phyloP scores from a whole-genome alignment of 2,797 vertebrate genomes.

The Myripristis murdjan region DNA sequence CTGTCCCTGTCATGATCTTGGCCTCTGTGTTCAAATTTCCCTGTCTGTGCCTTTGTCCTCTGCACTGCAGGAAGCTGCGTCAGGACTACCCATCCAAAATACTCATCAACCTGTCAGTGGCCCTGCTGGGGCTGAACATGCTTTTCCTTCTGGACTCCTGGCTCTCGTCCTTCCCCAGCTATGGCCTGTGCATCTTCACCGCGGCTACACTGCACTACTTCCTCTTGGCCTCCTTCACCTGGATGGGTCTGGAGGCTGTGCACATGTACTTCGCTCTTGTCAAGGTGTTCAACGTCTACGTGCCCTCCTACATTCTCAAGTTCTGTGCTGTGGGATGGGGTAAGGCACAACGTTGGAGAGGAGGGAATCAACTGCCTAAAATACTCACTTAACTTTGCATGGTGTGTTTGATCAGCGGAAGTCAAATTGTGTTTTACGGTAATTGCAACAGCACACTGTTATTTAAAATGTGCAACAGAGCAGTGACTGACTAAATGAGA shows the following conservation, averaged over 20 bases:
- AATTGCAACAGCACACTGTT: no score
- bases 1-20: neutral
- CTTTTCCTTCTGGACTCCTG: constrained; percentile 89
- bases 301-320: constrained; percentile 91
- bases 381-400: no score
- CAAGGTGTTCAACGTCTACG: constrained; percentile 93
- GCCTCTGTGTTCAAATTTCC: neutral
- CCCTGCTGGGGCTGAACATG: constrained; percentile 89
- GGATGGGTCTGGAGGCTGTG: constrained; percentile 93
- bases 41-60: neutral
- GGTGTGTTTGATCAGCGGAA: no score
- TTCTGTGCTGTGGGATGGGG: constrained; percentile 92
- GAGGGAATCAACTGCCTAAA: no score
- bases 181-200: constrained; percentile 84
- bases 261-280: constrained; percentile 93
- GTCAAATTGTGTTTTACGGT: no score
- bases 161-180: constrained; percentile 85
- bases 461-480: no score
- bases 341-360: constrained; percentile 72
- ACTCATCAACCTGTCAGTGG: constrained; percentile 89
- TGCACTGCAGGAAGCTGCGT: constrained; percentile 83
- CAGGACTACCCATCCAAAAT: constrained; percentile 93
- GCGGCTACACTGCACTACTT: constrained; percentile 90
- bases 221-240: constrained; percentile 91
- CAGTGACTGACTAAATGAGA: no score